Evolutionary conservation across 2,113 vertebrate species (phyloP).

Genomic region (Daboia siamensis): DNA sequence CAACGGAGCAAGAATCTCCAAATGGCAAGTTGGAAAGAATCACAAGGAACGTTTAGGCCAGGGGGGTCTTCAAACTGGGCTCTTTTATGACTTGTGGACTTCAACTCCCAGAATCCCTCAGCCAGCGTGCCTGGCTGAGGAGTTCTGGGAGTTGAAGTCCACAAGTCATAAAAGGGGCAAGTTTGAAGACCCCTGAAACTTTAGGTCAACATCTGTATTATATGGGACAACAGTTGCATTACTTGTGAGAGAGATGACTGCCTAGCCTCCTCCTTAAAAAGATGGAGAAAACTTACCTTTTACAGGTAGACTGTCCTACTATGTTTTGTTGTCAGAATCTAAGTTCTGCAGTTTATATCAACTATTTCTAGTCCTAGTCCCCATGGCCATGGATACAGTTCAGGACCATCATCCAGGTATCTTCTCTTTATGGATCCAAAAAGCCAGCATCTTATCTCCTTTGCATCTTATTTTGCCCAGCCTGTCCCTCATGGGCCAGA

Average conservation of each 20-base stretch:
- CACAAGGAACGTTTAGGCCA: background rate
- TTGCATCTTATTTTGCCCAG: background rate
- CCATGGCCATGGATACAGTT: background rate
- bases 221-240: background rate
- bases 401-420: background rate
- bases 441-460: background rate
- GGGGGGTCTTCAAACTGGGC: no score
- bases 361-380: background rate
- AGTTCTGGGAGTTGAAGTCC: no score
- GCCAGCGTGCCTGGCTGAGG: no score
- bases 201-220: no score
- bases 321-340: background rate
- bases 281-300: background rate
- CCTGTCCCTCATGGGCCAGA: background rate
- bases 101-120: no score
- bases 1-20: background rate
- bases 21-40: background rate
- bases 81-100: no score
- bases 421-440: background rate
- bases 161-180: no score
- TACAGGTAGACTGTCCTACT: background rate
- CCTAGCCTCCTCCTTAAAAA: background rate
- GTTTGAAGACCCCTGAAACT: no score
- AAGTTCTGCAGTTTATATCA: background rate
- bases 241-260: background rate